A percentile compares a stretch with the other conserved stretches of the same genome.
phyloP scores from a whole-genome alignment of 1,140 invertebrate species.

The Paraescarpia echinospica region DNA sequence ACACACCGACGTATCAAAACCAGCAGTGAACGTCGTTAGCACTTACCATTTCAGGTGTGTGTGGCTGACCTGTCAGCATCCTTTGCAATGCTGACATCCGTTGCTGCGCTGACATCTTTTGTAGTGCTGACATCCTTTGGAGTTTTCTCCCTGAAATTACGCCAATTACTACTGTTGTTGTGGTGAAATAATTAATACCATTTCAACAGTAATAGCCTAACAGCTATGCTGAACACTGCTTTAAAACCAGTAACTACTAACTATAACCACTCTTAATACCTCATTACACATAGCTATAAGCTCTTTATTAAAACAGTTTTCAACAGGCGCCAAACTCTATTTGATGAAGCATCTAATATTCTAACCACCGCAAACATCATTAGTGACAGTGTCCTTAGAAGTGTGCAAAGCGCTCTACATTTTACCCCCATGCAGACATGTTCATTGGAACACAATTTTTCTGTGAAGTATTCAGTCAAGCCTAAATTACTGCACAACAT shows the following conservation, averaged over 20 bases:
- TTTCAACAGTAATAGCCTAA: not conserved
- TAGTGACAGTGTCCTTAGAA: too few species aligned
- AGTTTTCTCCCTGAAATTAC: not conserved
- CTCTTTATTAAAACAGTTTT: too few species aligned
- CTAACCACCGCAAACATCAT: too few species aligned
- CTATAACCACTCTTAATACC: not conserved
- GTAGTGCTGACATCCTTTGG: not conserved
- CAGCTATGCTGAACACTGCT: not conserved
- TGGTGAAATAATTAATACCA: not conserved
- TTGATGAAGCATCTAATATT: too few species aligned
- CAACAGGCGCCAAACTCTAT: too few species aligned
- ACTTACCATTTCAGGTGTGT: not conserved
- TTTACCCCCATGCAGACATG: too few species aligned
- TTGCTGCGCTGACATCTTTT: not conserved
- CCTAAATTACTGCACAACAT: too few species aligned
- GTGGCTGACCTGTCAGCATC: not conserved
- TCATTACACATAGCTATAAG: not conserved
- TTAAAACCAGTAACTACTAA: not conserved
- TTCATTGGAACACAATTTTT: too few species aligned
- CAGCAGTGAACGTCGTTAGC: not conserved
- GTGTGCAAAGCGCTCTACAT: too few species aligned
- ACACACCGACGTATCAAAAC: not conserved
- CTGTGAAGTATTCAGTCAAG: too few species aligned
- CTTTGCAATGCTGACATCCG: not conserved
- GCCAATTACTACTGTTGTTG: not conserved